These are phyloP conservation scores for Poliocrania exsul DNA, from an alignment of 2,797 vertebrate species.

Conservation along the genomic window DNA sequence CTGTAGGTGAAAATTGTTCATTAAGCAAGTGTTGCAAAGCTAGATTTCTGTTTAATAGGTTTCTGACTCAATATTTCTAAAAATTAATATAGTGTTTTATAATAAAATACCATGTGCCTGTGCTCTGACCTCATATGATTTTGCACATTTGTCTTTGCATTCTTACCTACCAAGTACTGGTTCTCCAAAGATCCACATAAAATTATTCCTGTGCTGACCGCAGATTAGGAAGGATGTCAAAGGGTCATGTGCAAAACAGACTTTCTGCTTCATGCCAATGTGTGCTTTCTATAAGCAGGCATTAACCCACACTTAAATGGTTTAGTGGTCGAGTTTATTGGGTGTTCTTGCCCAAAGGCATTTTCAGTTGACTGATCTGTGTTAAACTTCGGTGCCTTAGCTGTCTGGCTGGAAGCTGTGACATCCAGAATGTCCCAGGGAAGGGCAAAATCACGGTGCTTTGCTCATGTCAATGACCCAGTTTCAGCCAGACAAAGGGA, in stretches of 20 bases:
- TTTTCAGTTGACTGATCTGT: background rate
- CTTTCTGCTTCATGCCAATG: background rate
- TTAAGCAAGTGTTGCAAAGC: background rate
- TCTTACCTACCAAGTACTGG: background rate
- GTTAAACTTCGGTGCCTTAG: background rate
- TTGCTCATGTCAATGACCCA: background rate
- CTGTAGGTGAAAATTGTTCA: conserved; percentile 18
- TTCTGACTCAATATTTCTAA: background rate
- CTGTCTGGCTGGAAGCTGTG: background rate
- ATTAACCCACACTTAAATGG: background rate
- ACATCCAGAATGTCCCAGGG: background rate
- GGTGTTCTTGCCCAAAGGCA: background rate
- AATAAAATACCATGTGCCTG: background rate
- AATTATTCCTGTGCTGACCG: background rate
- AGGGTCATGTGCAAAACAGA: background rate
- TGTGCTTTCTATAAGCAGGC: background rate
- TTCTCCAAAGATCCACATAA: background rate
- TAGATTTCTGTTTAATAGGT: background rate
- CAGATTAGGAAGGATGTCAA: background rate
- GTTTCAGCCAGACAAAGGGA: background rate
- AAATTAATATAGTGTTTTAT: background rate
- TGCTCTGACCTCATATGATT: background rate
- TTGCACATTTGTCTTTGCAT: background rate
- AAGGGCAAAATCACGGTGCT: background rate
- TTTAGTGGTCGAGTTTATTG: background rate